A percentile compares a stretch with the other conserved stretches of the same genome.
Evolutionary conservation across 2,797 vertebrate genomes (phyloP).

Genomic region (Spondyliosoma cantharus): DNA sequence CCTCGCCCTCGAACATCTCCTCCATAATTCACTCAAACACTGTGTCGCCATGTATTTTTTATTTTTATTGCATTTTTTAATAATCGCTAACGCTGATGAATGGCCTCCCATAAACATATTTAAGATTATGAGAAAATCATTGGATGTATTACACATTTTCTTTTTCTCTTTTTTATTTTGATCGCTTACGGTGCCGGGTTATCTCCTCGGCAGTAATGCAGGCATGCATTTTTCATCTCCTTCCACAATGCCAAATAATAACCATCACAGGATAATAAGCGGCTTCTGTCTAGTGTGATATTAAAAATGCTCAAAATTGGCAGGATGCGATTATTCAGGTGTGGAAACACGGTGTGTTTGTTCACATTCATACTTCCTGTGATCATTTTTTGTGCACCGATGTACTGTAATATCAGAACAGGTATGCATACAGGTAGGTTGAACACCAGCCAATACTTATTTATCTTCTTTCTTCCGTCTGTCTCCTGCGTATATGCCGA

Average conservation of each 20-base stretch:
- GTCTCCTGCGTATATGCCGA: background rate
- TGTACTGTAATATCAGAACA: slow-evolving; percentile 8
- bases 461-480: too few relatives aligned
- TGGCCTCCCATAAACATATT: slow-evolving; percentile 64
- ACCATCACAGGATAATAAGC: slow-evolving; percentile 38
- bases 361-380: slow-evolving; percentile 3
- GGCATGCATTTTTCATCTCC: slow-evolving; percentile 56
- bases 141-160: slow-evolving; percentile 50
- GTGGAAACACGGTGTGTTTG: background rate
- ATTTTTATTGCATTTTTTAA: slow-evolving; percentile 62
- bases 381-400: slow-evolving; percentile 13
- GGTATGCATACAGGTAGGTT: background rate
- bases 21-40: slow-evolving; percentile 67
- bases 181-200: slow-evolving; percentile 54
- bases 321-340: slow-evolving; percentile 19
- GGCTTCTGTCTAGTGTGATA: slow-evolving; percentile 50
- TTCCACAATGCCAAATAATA: slow-evolving; percentile 62
- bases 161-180: slow-evolving; percentile 36
- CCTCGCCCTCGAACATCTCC: slow-evolving; percentile 52
- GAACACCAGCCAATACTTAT: background rate
- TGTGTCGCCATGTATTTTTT: slow-evolving; percentile 57
- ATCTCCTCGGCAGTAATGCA: slow-evolving; percentile 53
- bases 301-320: slow-evolving; percentile 47
- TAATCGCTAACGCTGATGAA: slow-evolving; percentile 71
- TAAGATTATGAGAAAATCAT: slow-evolving; percentile 66